A percentile compares a stretch with the other conserved stretches of the same genome.
These are phyloP conservation scores for Branchinecta lindahli DNA, from an alignment of 1,140 invertebrate species.

Conservation along the genomic window DNA sequence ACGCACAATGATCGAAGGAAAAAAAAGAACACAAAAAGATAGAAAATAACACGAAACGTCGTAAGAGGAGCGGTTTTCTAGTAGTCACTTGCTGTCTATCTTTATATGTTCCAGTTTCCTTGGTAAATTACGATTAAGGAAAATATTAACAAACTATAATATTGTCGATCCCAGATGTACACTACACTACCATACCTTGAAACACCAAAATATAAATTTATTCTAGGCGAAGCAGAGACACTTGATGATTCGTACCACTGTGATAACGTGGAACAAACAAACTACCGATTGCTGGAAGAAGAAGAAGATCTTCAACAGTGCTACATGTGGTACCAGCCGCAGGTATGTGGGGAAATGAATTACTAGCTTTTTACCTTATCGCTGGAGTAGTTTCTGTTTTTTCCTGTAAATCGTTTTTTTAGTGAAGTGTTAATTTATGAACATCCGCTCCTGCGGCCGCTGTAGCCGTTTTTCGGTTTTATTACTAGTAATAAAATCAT, in stretches of 20 bases:
- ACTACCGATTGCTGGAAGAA: not conserved
- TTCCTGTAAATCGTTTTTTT: not conserved
- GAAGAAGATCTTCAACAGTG: not conserved
- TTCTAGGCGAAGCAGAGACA: not conserved
- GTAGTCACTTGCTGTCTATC: too few relatives aligned
- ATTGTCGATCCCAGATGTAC: too few relatives aligned
- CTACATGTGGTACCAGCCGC: not conserved
- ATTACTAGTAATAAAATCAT: not conserved
- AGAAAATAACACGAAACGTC: too few relatives aligned
- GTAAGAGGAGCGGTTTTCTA: too few relatives aligned
- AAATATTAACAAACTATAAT: too few relatives aligned
- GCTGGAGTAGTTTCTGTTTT: not conserved
- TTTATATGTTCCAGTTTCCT: too few relatives aligned
- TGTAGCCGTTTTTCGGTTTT: not conserved
- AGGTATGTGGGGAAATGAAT: not conserved
- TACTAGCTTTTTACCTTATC: not conserved
- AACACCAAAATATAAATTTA: not conserved
- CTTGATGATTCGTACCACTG: not conserved
- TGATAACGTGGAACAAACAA: not conserved
- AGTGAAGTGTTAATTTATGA: not conserved
- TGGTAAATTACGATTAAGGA: too few relatives aligned
- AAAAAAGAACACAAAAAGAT: too few relatives aligned
- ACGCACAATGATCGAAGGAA: too few relatives aligned
- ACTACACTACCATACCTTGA: too few relatives aligned
- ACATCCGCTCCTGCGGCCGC: not conserved